Conservation (phyloP, 2,797 vertebrate species). For the Momotus momota region DNA sequence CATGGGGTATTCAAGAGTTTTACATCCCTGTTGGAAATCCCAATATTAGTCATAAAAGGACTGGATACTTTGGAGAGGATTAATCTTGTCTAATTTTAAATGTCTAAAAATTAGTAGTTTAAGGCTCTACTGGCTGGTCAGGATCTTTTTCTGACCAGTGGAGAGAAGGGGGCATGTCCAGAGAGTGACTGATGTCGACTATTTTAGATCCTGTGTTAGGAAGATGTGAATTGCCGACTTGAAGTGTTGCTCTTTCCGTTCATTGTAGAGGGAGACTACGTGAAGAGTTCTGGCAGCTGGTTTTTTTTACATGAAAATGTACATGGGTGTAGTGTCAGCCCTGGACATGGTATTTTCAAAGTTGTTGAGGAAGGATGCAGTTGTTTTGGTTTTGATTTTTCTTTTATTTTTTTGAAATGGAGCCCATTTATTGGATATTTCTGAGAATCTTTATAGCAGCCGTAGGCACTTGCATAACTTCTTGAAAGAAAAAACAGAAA, state of each 20-base stretch:
- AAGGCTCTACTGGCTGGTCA: neutral
- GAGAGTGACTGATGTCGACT: neutral
- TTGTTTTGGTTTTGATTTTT: neutral
- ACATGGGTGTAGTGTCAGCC: neutral
- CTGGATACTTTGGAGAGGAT: neutral
- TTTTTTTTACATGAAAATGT: neutral
- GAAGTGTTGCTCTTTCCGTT: neutral
- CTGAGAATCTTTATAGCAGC: neutral
- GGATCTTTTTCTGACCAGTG: neutral
- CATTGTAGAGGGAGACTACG: rapidly evolving
- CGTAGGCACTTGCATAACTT: neutral
- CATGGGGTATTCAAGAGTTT: neutral
- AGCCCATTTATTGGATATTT: neutral
- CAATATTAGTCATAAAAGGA: neutral
- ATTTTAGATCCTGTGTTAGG: neutral
- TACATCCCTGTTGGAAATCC: neutral
- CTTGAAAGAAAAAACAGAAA: neutral
- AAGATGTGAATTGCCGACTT: neutral
- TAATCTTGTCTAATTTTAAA: neutral
- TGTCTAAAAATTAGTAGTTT: neutral
- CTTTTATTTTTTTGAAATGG: neutral
- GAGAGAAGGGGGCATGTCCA: neutral
- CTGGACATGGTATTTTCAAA: neutral
- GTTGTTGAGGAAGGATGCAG: neutral
- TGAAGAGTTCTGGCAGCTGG: neutral